A percentile compares a stretch with the other conserved stretches of the same genome.
Conservation (phyloP, 2,888 invertebrate genomes). For the Nudaria mundana region DNA sequence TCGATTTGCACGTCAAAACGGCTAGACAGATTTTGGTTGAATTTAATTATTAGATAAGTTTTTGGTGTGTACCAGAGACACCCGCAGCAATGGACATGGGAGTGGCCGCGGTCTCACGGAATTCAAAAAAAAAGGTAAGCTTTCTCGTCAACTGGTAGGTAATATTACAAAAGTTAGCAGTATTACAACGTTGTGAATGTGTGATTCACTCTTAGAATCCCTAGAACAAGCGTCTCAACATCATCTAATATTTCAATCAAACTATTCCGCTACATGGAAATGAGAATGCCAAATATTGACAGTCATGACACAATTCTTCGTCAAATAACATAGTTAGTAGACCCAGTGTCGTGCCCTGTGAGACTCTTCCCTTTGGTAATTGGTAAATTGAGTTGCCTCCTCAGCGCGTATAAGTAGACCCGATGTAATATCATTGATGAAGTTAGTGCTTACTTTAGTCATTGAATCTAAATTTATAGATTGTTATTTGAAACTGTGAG, state of each 20-base stretch:
- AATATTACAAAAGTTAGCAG: too few relatives aligned
- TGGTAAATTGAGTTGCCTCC: conserved; percentile 62
- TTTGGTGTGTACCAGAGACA: too few relatives aligned
- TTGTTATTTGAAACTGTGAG: conserved; percentile 1
- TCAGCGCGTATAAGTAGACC: conserved; percentile 47
- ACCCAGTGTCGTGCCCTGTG: conserved; percentile 34
- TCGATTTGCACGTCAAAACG: too few relatives aligned
- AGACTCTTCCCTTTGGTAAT: conserved; percentile 47
- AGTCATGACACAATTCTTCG: conserved; percentile 51
- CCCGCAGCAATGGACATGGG: too few relatives aligned
- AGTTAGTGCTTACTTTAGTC: conserved; percentile 35
- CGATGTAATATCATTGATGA: conserved; percentile 59
- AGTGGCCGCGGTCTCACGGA: too few relatives aligned
- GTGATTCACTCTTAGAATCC: too few relatives aligned
- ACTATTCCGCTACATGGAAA: not conserved
- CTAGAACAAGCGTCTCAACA: too few relatives aligned
- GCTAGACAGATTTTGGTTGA: too few relatives aligned
- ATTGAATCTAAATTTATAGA: conserved; percentile 10
- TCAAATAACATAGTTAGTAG: conserved; percentile 48
- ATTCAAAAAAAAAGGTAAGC: too few relatives aligned
- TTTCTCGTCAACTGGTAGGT: too few relatives aligned
- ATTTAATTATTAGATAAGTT: too few relatives aligned
- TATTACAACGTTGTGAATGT: too few relatives aligned
- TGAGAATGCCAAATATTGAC: conserved; percentile 32
- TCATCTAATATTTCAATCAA: not conserved